Evolutionary conservation across 2,113 vertebrate species (phyloP).

Genomic region (Lagopus leucura): DNA sequence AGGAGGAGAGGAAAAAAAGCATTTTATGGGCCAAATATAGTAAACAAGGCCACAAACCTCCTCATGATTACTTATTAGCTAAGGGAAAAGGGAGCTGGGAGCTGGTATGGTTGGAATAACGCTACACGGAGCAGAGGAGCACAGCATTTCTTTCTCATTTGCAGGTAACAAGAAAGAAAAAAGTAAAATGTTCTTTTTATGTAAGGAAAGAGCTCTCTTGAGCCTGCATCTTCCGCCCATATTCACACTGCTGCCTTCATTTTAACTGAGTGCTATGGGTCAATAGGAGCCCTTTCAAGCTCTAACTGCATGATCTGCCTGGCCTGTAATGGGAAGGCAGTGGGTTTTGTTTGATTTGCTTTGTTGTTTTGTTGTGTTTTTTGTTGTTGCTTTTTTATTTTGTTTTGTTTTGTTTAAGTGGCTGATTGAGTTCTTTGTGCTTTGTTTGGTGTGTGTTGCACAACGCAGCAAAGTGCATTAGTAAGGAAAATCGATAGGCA

Average conservation of each 20-base stretch:
- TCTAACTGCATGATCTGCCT: not conserved
- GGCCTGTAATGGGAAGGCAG: not conserved
- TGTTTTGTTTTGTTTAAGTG: constrained; percentile 7
- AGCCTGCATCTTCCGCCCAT: not conserved
- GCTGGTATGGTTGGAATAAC: not conserved
- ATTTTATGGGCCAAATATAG: constrained; percentile 70
- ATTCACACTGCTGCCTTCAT: not conserved
- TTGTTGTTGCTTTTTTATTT: not conserved
- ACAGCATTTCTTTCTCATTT: not conserved
- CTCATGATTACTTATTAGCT: constrained; percentile 75
- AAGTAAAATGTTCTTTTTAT: not conserved
- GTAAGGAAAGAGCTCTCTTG: constrained; percentile 4
- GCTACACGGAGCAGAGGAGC: not conserved
- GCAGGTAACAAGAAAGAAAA: constrained; percentile 1
- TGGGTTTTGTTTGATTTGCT: not conserved
- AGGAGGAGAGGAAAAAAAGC: not conserved
- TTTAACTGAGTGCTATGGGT: not conserved
- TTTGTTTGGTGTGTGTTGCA: not conserved
- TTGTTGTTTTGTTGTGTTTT: not conserved
- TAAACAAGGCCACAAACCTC: constrained; percentile 66
- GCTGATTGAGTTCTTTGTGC: not conserved
- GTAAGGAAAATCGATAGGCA: constrained; percentile 44
- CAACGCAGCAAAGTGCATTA: not conserved
- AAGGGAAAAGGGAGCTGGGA: constrained; percentile 54
- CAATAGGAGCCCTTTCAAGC: not conserved